These are phyloP conservation scores for Xestia xanthographa DNA, from an alignment of 2,888 invertebrate species.

Conservation along the genomic window DNA sequence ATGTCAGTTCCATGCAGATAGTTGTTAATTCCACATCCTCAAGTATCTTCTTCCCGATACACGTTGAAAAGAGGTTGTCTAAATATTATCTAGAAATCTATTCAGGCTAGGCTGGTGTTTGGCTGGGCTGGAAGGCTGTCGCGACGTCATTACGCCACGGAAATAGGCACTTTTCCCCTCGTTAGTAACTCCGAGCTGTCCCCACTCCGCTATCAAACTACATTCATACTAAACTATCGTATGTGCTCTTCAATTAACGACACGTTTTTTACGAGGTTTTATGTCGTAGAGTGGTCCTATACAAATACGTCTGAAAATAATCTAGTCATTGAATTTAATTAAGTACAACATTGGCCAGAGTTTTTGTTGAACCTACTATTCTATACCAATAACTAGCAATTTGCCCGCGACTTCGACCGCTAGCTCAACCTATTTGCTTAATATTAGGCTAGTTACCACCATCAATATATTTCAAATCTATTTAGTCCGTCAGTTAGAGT, in stretches of 20 bases:
- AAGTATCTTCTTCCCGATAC: neutral
- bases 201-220: conserved; percentile 75
- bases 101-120: conserved; percentile 69
- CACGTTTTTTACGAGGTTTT: conserved; percentile 55
- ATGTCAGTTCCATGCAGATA: neutral
- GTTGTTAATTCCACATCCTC: neutral
- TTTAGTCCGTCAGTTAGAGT: too few relatives aligned
- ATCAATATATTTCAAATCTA: too few relatives aligned
- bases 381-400: neutral
- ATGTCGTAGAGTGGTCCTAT: conserved; percentile 2
- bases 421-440: too few relatives aligned
- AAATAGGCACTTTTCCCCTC: conserved; percentile 90
- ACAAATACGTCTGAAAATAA: neutral
- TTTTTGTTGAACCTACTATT: neutral
- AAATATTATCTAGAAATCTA: conserved; percentile 74
- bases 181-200: conserved; percentile 86
- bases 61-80: conserved; percentile 56
- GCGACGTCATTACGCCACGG: conserved; percentile 88
- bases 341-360: too few relatives aligned
- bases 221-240: conserved; percentile 70
- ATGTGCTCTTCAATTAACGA: conserved; percentile 72
- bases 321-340: conserved; percentile 19
- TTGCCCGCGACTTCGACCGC: neutral
- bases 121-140: conserved; percentile 77
- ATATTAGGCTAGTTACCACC: too few relatives aligned